Evolutionary conservation across 2,888 invertebrate genomes (phyloP), one percentile per base, ranked within the genome.

Genomic region (Axea sp.): DNA sequence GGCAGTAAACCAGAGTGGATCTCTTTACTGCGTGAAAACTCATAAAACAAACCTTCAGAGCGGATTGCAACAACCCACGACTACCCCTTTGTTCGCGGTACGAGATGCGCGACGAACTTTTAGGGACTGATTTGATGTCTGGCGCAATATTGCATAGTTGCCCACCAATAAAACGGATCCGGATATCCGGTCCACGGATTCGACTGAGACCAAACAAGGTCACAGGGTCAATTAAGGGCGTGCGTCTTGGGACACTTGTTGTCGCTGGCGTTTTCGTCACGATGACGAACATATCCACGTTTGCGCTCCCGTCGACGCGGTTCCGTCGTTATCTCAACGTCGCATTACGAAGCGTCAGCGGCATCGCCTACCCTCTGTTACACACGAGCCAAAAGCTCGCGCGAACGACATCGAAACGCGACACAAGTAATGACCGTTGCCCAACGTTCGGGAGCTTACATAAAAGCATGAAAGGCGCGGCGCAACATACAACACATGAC

Each of bases 231-330:
- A 28, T 6, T 28, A 30, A 45, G 39, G 69, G 55, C 47, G 47
- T 35, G 55, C 65, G 41, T 67, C 39, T 53, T 64, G 73, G 74
- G 79, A 81, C 81, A 82, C 81, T 81, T 81, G 82, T 81, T 82
- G 81, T 79, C 37, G 57, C 69, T 65, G 49, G 37, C 28, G 59
- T 55, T 31, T 17, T 41, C 49, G 43, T 62, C 69, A 55, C 41
- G 41, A 33, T 24, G 53, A 55, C 39, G 60, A 45, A 47, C 57
- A 28, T 33, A 60, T 67, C 17, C 55, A 19, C 41, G 41, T 14
- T 43, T 43, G 26, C 6, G 22, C 15, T 37, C 39, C 33, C 22
- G 6, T 19, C 28, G 19, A 3, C 17, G 51, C 65, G 22, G 33
- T 45, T 39, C 53, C 33, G 17, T 41, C 22, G 17, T 28, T 39